A percentile compares a stretch with the other conserved stretches of the same genome.
phyloP scores from a whole-genome alignment of 2,113 vertebrate genomes.

The Helogale parvula region DNA sequence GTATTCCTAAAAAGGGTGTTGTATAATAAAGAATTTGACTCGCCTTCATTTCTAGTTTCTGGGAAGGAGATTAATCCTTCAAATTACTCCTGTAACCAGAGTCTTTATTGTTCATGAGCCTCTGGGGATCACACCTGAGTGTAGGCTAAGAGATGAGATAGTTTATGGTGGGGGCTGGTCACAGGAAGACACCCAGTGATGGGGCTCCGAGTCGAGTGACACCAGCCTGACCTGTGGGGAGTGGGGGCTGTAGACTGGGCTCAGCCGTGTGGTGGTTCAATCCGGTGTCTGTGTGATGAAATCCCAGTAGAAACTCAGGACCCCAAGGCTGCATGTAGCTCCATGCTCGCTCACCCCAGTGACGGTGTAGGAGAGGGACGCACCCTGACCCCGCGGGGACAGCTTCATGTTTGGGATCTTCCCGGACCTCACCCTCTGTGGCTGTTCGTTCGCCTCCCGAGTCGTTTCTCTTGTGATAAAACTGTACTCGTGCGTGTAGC shows the following conservation, averaged over 20 bases:
- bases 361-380: background rate
- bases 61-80: background rate
- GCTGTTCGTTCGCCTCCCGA: background rate
- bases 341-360: fast-evolving
- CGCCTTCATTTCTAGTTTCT: background rate
- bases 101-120: background rate
- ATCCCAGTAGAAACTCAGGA: fast-evolving
- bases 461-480: background rate
- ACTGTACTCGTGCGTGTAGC: fast-evolving
- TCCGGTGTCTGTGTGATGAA: fast-evolving
- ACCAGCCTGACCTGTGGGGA: background rate
- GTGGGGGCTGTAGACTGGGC: fast-evolving
- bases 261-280: no score
- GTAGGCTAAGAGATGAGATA: background rate
- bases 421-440: background rate
- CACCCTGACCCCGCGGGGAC: fast-evolving
- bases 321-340: fast-evolving
- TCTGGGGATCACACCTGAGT: background rate
- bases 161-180: no score
- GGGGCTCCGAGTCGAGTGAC: background rate
- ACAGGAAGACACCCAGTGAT: background rate
- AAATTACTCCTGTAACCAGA: background rate
- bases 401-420: no score
- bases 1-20: background rate
- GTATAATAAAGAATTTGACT: background rate